phyloP scores from a whole-genome alignment of 2,797 vertebrate species.

The Pogoniulus pusillus region DNA sequence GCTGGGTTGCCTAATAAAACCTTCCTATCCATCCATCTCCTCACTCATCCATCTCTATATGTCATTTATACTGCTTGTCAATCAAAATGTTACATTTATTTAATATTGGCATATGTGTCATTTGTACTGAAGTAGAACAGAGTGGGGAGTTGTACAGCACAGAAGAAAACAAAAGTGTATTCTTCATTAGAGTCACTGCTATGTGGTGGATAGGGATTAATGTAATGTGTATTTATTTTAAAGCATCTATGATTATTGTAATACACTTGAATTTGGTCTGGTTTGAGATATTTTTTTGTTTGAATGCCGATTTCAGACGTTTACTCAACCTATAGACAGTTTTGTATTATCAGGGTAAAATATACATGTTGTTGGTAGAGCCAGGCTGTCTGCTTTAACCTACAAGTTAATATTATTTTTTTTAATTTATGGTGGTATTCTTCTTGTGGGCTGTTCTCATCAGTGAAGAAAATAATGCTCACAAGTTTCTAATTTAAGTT shows the following conservation, averaged over 20 bases:
- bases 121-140: not conserved
- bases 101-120: not conserved
- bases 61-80: not conserved
- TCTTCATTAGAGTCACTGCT: not conserved
- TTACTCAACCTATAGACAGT: not conserved
- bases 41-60: not conserved
- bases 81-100: not conserved
- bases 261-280: not conserved
- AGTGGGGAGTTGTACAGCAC: not conserved
- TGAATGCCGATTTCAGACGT: not conserved
- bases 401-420: not conserved
- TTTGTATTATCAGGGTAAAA: not conserved
- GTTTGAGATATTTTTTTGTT: not conserved
- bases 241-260: not conserved
- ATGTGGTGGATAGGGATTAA: not conserved
- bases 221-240: not conserved
- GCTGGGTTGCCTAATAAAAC: not conserved
- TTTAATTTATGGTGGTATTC: not conserved
- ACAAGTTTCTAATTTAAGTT: not conserved
- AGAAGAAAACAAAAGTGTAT: not conserved
- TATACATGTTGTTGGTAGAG: not conserved
- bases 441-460: not conserved
- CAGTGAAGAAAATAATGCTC: not conserved
- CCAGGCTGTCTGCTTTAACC: not conserved
- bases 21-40: not conserved